phyloP scores from a whole-genome alignment of 92 coral and sea anemone genomes.

The Palythoa caribaeorum region DNA sequence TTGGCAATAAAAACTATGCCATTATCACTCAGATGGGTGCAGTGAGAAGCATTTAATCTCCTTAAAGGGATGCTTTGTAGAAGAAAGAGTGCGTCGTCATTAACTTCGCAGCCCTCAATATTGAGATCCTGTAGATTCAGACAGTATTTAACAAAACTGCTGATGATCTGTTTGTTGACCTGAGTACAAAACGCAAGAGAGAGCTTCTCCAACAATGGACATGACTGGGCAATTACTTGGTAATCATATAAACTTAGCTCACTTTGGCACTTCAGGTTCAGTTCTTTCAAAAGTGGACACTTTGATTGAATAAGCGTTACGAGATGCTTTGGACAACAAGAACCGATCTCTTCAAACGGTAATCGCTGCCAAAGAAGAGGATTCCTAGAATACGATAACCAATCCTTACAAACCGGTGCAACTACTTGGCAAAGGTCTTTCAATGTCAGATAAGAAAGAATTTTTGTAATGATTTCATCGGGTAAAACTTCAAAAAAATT shows the following conservation, averaged over 20 bases:
- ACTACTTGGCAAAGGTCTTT: slow-evolving; percentile 72
- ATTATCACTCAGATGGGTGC: slow-evolving; percentile 80
- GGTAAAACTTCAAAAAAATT: slow-evolving; percentile 73
- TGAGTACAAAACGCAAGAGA: slow-evolving; percentile 84
- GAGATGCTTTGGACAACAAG: slow-evolving; percentile 49
- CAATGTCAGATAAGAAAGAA: slow-evolving; percentile 78
- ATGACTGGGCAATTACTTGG: slow-evolving; percentile 63
- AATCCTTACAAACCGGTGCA: slow-evolving; percentile 75
- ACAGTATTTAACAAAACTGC: slow-evolving; percentile 69
- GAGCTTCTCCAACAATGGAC: slow-evolving; percentile 78
- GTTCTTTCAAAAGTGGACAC: slow-evolving; percentile 80
- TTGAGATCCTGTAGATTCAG: slow-evolving; percentile 72
- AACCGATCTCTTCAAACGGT: slow-evolving; percentile 62
- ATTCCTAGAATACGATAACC: slow-evolving; percentile 70
- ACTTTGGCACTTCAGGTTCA: slow-evolving; percentile 70
- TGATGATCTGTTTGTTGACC: slow-evolving; percentile 53
- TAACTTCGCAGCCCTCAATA: slow-evolving; percentile 83
- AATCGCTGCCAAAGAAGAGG: slow-evolving; percentile 83
- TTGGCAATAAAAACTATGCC: slow-evolving; percentile 68
- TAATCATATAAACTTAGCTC: slow-evolving; percentile 58
- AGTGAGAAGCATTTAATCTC: slow-evolving; percentile 82
- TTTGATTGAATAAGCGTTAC: slow-evolving; percentile 57
- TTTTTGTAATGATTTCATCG: slow-evolving; percentile 76
- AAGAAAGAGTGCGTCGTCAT: slow-evolving; percentile 66
- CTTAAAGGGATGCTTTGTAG: slow-evolving; percentile 66